These are phyloP conservation scores for Diadema setosum DNA, from an alignment of 35 echinoderm and acorn worm genomes.

Conservation along the genomic window DNA sequence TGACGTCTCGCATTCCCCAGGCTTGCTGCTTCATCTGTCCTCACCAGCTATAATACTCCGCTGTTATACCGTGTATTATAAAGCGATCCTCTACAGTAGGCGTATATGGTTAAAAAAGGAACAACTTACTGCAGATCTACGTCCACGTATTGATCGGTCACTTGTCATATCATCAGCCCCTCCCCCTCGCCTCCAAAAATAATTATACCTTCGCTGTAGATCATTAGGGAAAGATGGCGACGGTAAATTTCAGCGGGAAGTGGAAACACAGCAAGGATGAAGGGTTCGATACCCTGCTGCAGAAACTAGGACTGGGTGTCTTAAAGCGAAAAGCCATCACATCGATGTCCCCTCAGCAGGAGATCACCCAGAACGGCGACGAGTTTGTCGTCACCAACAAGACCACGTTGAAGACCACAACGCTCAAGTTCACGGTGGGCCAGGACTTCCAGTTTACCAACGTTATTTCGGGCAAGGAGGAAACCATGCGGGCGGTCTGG, in stretches of 20 bases:
- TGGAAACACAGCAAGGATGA: conserved; percentile 19
- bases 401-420: background rate
- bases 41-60: no score
- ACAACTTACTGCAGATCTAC: no score
- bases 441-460: background rate
- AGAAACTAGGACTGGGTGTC: background rate
- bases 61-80: no score
- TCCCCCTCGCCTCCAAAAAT: no score
- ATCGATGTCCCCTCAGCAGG: background rate
- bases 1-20: no score
- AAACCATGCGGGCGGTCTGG: background rate
- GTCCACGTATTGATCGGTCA: no score
- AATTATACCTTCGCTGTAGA: no score
- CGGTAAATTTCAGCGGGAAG: background rate
- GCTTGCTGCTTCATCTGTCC: no score
- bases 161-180: no score
- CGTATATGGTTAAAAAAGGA: no score
- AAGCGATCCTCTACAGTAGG: no score
- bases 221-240: no score
- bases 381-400: background rate
- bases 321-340: background rate
- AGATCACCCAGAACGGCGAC: conserved; percentile 23
- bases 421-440: background rate
- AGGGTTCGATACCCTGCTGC: background rate
- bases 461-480: background rate